Evolutionary conservation across 2,113 vertebrate genomes (phyloP).

Genomic region (Haliaeetus leucogaster): DNA sequence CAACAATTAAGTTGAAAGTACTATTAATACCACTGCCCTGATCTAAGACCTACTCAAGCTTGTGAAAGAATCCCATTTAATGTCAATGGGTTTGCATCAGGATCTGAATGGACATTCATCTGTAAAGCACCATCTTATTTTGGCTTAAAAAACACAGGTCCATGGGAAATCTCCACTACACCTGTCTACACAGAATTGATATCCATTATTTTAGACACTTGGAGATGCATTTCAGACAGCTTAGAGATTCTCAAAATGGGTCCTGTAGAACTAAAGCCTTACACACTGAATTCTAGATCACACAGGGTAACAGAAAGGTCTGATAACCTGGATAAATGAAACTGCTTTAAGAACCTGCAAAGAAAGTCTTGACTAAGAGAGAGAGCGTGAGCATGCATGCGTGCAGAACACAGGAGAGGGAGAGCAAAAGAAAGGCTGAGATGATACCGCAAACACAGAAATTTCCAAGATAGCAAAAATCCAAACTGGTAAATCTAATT

Average conservation of each 20-base stretch:
- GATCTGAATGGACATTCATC: not conserved
- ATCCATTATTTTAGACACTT: not conserved
- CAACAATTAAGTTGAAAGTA: not conserved
- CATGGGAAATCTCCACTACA: not conserved
- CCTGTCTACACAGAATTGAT: not conserved
- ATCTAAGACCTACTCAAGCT: not conserved
- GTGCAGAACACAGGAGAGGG: not conserved
- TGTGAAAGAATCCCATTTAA: not conserved
- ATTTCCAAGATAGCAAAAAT: not conserved
- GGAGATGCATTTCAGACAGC: not conserved
- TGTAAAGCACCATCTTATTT: not conserved
- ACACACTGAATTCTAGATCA: not conserved
- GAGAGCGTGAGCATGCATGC: fast-evolving
- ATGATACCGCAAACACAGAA: not conserved
- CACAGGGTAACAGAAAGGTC: not conserved
- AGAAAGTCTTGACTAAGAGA: not conserved
- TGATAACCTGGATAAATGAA: not conserved
- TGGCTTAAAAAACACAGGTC: not conserved
- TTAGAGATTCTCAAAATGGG: not conserved
- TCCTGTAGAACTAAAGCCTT: not conserved
- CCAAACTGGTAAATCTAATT: not conserved
- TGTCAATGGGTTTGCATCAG: not conserved
- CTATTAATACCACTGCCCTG: not conserved
- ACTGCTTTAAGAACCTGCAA: not conserved
- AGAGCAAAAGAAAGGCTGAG: not conserved